A percentile compares a stretch with the other conserved stretches of the same genome.
phyloP scores from a whole-genome alignment of 1,140 invertebrate species.

The Heliconius hermathena region DNA sequence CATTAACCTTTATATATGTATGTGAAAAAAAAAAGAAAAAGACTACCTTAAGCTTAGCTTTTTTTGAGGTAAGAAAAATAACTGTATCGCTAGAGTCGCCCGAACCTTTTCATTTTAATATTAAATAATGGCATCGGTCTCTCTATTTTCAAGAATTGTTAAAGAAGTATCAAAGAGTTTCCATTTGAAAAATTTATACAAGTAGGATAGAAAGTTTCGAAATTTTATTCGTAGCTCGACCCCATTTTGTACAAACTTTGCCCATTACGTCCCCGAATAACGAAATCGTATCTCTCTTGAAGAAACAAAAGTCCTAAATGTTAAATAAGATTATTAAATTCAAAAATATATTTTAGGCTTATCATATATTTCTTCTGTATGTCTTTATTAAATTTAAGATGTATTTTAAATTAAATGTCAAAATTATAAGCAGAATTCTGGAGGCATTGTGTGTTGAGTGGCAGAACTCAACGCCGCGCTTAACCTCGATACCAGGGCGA shows the following conservation, averaged over 20 bases:
- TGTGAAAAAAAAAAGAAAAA: neutral
- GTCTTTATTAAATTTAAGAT: neutral
- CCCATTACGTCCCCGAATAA: slow-evolving; percentile 51
- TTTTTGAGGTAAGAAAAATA: slow-evolving; percentile 20
- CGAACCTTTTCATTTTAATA: slow-evolving; percentile 27
- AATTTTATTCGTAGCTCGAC: slow-evolving; percentile 62
- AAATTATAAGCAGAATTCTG: too few species aligned
- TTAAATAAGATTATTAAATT: slow-evolving; percentile 18
- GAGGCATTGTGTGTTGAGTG: too few species aligned
- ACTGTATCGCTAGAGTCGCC: slow-evolving; percentile 7
- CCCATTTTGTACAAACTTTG: slow-evolving; percentile 56
- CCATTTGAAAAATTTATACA: slow-evolving; percentile 40
- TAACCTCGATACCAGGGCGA: too few species aligned
- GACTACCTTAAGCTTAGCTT: neutral
- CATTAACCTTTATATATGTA: slow-evolving; percentile 30
- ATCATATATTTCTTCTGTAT: neutral
- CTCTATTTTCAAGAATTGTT: slow-evolving; percentile 25
- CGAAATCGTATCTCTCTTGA: slow-evolving; percentile 30
- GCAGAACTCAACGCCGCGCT: too few species aligned
- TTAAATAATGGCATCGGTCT: slow-evolving; percentile 16
- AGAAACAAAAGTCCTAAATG: slow-evolving; percentile 44
- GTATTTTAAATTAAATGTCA: too few species aligned
- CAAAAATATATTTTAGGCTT: neutral
- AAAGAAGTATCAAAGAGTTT: slow-evolving; percentile 33
- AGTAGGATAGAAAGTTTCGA: slow-evolving; percentile 69